Percentiles rank a stretch among this genome's conserved stretches.
Evolutionary conservation across 2,797 vertebrate genomes (phyloP).

Genomic region (Danio tinwini): DNA sequence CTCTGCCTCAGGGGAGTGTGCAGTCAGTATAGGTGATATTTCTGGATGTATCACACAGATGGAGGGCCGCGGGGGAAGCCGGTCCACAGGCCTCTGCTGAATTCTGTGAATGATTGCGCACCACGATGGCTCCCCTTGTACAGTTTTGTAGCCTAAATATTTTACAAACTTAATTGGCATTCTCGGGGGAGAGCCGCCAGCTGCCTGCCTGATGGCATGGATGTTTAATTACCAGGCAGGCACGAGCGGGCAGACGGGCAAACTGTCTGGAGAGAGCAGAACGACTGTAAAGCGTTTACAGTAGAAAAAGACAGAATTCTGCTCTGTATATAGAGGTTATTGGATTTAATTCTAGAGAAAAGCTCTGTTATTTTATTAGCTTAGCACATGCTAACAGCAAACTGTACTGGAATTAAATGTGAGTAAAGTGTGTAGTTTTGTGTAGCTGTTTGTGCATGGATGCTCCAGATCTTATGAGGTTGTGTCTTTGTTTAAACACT

Average conservation of each 20-base stretch:
- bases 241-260: slow-evolving; percentile 72
- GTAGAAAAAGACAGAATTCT: slow-evolving; percentile 27
- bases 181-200: slow-evolving; percentile 80
- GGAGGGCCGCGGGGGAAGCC: slow-evolving; percentile 69
- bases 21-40: slow-evolving; percentile 69
- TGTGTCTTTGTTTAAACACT: neutral
- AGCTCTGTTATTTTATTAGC: neutral
- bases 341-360: neutral
- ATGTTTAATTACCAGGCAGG: slow-evolving; percentile 80
- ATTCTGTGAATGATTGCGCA: slow-evolving; percentile 72
- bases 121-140: slow-evolving; percentile 78
- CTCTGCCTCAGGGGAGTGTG: slow-evolving; percentile 67
- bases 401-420: neutral
- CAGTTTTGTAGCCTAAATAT: slow-evolving; percentile 88
- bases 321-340: neutral
- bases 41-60: slow-evolving; percentile 75
- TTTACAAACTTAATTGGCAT: slow-evolving; percentile 89
- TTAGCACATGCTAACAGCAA: neutral
- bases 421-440: neutral
- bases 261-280: slow-evolving; percentile 71
- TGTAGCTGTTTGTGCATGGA: neutral
- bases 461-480: neutral
- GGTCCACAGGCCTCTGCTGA: slow-evolving; percentile 72
- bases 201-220: slow-evolving; percentile 83
- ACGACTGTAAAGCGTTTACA: slow-evolving; percentile 51